Conservation (phyloP, 2,113 vertebrate genomes). For the Todiramphus saurophagus region DNA sequence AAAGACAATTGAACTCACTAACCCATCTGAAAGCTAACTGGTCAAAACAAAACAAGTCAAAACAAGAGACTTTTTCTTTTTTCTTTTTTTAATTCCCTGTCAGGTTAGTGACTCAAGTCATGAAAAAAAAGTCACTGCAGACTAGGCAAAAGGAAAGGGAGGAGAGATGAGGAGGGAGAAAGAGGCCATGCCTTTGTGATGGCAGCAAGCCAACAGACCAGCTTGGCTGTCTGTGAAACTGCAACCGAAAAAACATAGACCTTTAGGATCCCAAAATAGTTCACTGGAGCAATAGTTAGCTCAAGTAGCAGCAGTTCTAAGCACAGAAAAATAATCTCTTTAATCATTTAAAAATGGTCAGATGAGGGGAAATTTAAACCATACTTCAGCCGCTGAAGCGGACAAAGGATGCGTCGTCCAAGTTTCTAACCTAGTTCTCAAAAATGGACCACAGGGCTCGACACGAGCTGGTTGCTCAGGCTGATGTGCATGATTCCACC, state of each 20-base stretch:
- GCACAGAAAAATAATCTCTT: not conserved
- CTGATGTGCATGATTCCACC: not conserved
- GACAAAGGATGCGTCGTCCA: not conserved
- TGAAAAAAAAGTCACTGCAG: not conserved
- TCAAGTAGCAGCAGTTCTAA: not conserved
- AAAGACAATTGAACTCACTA: not conserved
- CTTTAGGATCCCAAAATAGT: not conserved
- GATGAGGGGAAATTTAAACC: not conserved
- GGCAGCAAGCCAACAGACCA: not conserved
- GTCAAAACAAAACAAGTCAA: not conserved
- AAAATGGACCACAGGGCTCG: not conserved
- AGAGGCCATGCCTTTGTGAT: not conserved
- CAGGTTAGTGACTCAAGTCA: not conserved
- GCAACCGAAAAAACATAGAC: not conserved
- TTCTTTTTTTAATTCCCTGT: too few species aligned
- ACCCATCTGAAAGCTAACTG: not conserved
- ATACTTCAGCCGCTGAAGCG: not conserved
- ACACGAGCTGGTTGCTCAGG: not conserved
- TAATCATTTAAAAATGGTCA: not conserved
- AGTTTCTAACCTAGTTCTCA: not conserved
- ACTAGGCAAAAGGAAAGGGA: not conserved
- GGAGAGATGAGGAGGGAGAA: not conserved
- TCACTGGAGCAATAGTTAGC: not conserved
- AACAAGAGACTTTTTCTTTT: too few species aligned
- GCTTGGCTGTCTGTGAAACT: not conserved